phyloP scores from a whole-genome alignment of 1,140 invertebrate species.

The Triops cancriformis region DNA sequence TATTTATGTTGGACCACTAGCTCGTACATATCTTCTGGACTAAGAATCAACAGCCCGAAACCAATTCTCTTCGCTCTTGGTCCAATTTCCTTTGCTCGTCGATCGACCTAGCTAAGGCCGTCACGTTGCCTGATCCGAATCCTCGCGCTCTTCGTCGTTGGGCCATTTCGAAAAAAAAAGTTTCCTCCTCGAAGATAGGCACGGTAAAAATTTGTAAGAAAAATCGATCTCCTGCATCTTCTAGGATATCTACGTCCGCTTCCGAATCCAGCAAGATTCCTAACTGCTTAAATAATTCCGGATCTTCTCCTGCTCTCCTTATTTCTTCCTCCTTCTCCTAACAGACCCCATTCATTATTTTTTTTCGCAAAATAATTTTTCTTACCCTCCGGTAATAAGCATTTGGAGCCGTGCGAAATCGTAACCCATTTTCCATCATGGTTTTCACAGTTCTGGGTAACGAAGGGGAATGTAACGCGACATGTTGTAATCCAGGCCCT shows the following conservation, averaged over 20 bases:
- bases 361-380: background rate
- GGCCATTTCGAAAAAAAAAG: constrained; percentile 49
- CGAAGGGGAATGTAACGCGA: constrained; percentile 41
- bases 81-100: constrained; percentile 27
- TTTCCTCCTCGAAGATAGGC: constrained; percentile 44
- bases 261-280: constrained; percentile 35
- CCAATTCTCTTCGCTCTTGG: background rate
- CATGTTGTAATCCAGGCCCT: constrained; percentile 46
- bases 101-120: constrained; percentile 43
- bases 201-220: constrained; percentile 49
- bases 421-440: constrained; percentile 36
- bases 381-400: constrained; percentile 39
- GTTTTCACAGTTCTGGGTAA: constrained; percentile 39
- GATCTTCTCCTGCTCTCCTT: constrained; percentile 36
- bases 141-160: constrained; percentile 45
- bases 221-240: constrained; percentile 37
- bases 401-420: constrained; percentile 43
- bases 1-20: too few relatives aligned
- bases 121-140: constrained; percentile 49
- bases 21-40: too few relatives aligned
- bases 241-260: constrained; percentile 31
- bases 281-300: constrained; percentile 32
- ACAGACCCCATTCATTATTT: background rate
- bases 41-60: too few relatives aligned
- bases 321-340: constrained; percentile 39